Percentiles rank a stretch among this genome's conserved stretches.
These are phyloP conservation scores for Chrysocyon brachyurus DNA, from an alignment of 2,797 vertebrate species.

Conservation along the genomic window DNA sequence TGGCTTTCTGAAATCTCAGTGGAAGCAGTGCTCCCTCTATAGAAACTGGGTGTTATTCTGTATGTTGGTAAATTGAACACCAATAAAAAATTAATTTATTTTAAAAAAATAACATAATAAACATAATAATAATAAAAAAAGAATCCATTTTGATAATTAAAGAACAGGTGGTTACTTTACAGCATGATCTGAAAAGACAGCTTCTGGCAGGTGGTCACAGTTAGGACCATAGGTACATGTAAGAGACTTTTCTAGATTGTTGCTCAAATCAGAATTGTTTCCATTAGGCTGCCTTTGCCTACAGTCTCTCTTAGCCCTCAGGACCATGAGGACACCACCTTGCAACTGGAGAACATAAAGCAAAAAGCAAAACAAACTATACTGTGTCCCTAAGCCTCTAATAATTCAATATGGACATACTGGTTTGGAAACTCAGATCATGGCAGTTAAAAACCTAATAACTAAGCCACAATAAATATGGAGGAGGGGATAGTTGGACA, in stretches of 20 bases:
- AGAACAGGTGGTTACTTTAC: slow-evolving; percentile 23
- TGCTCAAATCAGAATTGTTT: not conserved
- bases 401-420: not conserved
- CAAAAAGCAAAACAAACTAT: not conserved
- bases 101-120: no score
- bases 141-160: slow-evolving; percentile 18
- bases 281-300: not conserved
- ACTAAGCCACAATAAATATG: not conserved
- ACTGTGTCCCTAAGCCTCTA: not conserved
- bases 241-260: not conserved
- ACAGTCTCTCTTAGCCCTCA: not conserved
- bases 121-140: no score
- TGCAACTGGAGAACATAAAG: not conserved
- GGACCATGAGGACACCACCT: not conserved
- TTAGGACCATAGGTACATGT: not conserved
- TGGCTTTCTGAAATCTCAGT: not conserved
- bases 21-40: not conserved
- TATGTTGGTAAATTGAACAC: no score
- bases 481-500: not conserved
- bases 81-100: no score
- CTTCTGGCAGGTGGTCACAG: not conserved
- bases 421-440: slow-evolving; percentile 5
- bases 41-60: not conserved
- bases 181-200: not conserved
- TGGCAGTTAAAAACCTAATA: slow-evolving; percentile 28